Conservation (phyloP, 2,113 vertebrate species). For the Emberiza fucata region DNA sequence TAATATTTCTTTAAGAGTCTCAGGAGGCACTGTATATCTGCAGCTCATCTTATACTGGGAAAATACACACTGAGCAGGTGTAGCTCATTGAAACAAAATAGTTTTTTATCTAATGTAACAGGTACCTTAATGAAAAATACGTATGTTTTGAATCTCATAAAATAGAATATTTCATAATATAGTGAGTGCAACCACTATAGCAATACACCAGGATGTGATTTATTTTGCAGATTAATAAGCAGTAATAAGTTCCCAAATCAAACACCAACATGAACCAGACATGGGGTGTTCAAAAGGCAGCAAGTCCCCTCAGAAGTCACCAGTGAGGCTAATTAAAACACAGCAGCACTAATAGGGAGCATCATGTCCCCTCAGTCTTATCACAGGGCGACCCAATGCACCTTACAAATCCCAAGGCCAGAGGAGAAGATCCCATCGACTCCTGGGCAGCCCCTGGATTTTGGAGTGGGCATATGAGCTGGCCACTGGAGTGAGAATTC, state of each 20-base stretch:
- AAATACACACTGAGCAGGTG: background rate
- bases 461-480: fast-evolving
- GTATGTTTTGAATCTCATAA: background rate
- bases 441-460: background rate
- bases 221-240: background rate
- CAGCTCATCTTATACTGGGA: background rate
- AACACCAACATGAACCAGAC: background rate
- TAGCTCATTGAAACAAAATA: background rate
- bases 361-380: fast-evolving
- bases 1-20: background rate
- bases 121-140: background rate
- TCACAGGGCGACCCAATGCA: fast-evolving
- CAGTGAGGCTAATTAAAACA: background rate
- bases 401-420: background rate
- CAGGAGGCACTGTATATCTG: background rate
- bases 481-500: background rate
- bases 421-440: fast-evolving
- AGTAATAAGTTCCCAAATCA: background rate
- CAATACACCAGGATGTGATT: background rate
- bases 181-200: background rate
- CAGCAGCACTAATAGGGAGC: background rate
- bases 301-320: background rate
- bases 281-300: background rate
- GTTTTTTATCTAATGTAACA: background rate
- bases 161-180: background rate